These are phyloP conservation scores for Carcinoscorpius rotundicauda DNA, from an alignment of 1,140 invertebrate genomes.

Conservation along the genomic window DNA sequence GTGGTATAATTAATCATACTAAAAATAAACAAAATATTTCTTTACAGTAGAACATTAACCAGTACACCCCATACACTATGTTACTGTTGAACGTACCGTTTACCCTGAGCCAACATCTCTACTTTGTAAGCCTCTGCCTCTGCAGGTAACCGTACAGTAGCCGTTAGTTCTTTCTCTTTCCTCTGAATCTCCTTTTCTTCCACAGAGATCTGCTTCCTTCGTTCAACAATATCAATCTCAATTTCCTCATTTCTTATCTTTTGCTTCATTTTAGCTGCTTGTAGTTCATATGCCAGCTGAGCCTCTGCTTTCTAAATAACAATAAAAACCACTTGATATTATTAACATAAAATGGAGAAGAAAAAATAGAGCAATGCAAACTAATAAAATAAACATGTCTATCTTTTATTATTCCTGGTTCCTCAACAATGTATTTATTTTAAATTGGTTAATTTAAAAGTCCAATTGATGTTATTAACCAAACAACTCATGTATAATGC, in stretches of 20 bases:
- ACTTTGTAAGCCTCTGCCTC: constrained; percentile 38
- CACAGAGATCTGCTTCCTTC: constrained; percentile 39
- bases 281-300: constrained; percentile 37
- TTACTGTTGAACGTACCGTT: constrained; percentile 24
- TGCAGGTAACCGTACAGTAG: constrained; percentile 35
- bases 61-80: too few species aligned
- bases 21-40: too few species aligned
- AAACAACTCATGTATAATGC: too few species aligned
- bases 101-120: constrained; percentile 35
- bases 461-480: too few species aligned
- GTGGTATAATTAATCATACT: too few species aligned
- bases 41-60: too few species aligned
- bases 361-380: too few species aligned
- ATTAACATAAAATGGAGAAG: background rate
- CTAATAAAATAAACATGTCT: too few species aligned
- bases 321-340: too few species aligned
- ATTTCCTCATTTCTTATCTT: constrained; percentile 38
- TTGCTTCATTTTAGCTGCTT: constrained; percentile 38
- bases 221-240: constrained; percentile 41
- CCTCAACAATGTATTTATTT: too few species aligned
- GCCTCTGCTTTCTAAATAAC: constrained; percentile 36
- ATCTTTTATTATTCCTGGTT: too few species aligned
- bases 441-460: too few species aligned
- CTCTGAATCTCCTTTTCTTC: constrained; percentile 40
- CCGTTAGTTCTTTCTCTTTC: constrained; percentile 38